Evolutionary conservation across 2,113 vertebrate species (phyloP), one percentile per base, ranked within the genome.

Genomic region (Rhabdomys dilectus): DNA sequence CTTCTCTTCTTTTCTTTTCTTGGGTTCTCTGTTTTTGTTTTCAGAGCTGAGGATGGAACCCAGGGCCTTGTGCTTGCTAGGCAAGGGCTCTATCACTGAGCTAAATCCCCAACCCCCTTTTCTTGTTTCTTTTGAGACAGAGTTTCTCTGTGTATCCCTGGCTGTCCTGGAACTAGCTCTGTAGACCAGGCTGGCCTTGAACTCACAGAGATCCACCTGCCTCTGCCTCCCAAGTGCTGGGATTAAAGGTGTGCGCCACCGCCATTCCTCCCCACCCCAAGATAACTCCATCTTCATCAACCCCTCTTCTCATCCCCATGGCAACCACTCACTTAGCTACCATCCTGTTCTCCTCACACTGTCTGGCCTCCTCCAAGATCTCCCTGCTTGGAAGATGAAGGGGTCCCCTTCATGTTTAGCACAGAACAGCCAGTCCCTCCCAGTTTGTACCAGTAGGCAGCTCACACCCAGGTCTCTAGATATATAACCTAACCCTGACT

Each of bases 261-360:
- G 5, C 72, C 2, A 1, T 21, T 21, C 36, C n/a, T 5, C 21
- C 8, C 62, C 21, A 9, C 62, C 66, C 15, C 5, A 68, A 29
- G 22, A 53, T 5, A 66, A 70, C 19, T 39, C 0, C 29, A 24
- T 24, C 56, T 56, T 84, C 93, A 87, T 73, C 85, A 36, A 16
- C 68, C 42, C 93, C 8, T 89, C 91, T 64, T 97, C 84, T 90
- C 70, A 73, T 89, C 60, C 22, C 84, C 87, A 91, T 73, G 72
- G 53, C 88, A 95, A 95, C 72, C 17, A 45, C 60, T 15, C 22
- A 62, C 91, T 70, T 48, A 87, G 51, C 36, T 11, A 5, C 53
- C 42, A 62, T 48, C 53, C 88, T 58, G 82, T 82, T 45, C 53
- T 66, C 78, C 48, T 88, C 91, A 72, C 85, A 93, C 45, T 62